phyloP scores from a whole-genome alignment of 2,888 invertebrate species.

The Hydrotaea diabolus region DNA sequence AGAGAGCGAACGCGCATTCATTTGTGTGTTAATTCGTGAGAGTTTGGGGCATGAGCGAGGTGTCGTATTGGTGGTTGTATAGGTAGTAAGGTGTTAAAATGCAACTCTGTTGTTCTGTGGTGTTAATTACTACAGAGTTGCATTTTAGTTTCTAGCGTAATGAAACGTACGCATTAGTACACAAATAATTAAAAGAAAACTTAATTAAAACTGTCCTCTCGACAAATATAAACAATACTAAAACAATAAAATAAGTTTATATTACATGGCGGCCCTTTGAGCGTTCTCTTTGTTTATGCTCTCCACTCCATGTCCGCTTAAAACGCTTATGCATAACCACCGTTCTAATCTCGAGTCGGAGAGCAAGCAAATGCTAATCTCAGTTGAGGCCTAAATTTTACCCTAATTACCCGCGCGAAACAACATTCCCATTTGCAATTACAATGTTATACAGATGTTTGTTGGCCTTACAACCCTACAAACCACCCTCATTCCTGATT shows the following conservation, averaged over 20 bases:
- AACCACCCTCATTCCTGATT: constrained; percentile 44
- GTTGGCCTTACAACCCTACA: constrained; percentile 39
- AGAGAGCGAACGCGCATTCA: neutral
- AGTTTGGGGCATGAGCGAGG: neutral
- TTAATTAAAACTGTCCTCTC: constrained; percentile 1
- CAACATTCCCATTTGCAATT: constrained; percentile 34
- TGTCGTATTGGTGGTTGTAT: too few relatives aligned
- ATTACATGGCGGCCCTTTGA: neutral
- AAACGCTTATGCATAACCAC: constrained; percentile 28
- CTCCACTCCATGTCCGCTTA: constrained; percentile 14
- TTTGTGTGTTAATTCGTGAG: neutral
- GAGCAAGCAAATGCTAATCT: constrained; percentile 27
- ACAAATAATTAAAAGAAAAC: constrained; percentile 14
- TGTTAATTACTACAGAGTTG: constrained; percentile 37
- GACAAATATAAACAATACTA: constrained; percentile 2
- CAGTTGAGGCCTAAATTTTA: constrained; percentile 3
- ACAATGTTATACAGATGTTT: neutral
- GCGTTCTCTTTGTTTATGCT: neutral
- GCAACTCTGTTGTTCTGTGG: constrained; percentile 12
- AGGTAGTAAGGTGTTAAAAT: constrained; percentile 8
- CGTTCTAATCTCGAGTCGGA: constrained; percentile 27
- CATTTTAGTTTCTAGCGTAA: constrained; percentile 8
- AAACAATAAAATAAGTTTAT: neutral
- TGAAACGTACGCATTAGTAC: constrained; percentile 5
- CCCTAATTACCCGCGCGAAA: constrained; percentile 29